Evolutionary conservation across 2,888 invertebrate species (phyloP).

Genomic region (Latrodectus elegans): DNA sequence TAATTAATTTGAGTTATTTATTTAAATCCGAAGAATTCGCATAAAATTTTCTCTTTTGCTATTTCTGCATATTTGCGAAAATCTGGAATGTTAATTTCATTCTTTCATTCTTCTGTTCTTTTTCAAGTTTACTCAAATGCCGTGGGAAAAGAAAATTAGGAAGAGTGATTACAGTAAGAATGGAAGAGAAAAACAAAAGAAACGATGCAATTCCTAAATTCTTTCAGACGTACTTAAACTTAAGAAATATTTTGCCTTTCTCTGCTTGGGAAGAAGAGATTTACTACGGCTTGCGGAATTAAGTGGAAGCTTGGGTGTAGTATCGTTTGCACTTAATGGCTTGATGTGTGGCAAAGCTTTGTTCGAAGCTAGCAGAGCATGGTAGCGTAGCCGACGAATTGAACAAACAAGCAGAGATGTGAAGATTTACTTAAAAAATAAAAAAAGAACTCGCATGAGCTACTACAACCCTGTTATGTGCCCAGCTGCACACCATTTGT

Average conservation of each 20-base stretch:
- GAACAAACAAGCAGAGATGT: conserved; percentile 46
- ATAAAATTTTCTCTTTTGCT: no score
- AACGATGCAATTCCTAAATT: neutral
- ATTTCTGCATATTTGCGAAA: no score
- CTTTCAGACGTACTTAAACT: neutral
- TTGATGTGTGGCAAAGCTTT: conserved; percentile 42
- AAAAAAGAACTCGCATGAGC: conserved; percentile 14
- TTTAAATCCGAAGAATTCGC: no score
- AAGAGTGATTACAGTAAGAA: neutral
- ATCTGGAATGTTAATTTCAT: no score
- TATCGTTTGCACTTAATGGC: conserved; percentile 57
- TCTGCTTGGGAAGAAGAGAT: neutral
- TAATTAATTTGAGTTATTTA: no score
- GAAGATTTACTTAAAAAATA: conserved; percentile 1
- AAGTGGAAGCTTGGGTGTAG: conserved; percentile 33
- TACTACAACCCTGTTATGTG: conserved; percentile 50
- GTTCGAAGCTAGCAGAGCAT: conserved; percentile 59
- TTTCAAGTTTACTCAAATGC: no score
- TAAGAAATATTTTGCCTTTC: neutral
- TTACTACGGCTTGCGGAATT: neutral
- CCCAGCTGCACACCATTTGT: conserved; percentile 63
- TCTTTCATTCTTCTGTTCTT: no score
- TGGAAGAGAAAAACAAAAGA: neutral
- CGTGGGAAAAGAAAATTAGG: no score
- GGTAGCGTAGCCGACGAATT: conserved; percentile 49